Base-by-base conservation (phyloP, 2,113 vertebrate genomes). In the Dendropsophus ebraccatus region DNA sequence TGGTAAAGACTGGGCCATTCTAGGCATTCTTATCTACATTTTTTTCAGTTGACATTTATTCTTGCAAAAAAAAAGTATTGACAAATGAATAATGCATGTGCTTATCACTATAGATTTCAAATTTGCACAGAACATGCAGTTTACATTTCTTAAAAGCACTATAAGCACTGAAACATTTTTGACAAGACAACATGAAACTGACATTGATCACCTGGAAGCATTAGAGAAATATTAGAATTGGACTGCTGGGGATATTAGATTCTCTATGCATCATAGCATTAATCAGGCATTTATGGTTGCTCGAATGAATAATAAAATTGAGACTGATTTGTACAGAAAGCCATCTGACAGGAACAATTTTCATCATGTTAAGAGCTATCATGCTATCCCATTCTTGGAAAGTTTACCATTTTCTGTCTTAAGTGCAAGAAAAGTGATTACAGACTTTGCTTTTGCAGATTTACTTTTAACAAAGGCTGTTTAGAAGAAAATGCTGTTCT, bases 211-310 rank as follows among this genome's bases (percentile, higher is more conserved):
- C 72, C 84, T 41, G 75, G 60, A 80, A 80, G 84, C 75, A 70
- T 86, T 80, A 86, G 50, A 86, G 62, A 76, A 80, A 80, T 80
- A 67, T 86, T 72, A 72, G 76, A 86, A 70, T 86, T 80, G 77
- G 62, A 72, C 84, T 80, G 49, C 76, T 80, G 76, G 62, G 84
- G 76, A 86, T 86, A 86, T 86, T 80, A 86, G 75, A 86, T 86
- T 86, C 50, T 80, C 74, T 86, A 72, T 86, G 62, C 84, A 86
- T 86, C 84, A 86, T 45, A 35, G 76, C 84, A 86, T 86, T 86
- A 86, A 86, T 86, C 84, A 86, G 84, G 56, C 84, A 86, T 86
- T 80, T 65, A 85, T 85, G 75, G 84, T 85, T 79, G 70, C 67
- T 50, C 72, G 67, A 73, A 54, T 81, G 84, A 81, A 86, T 86